Conservation (phyloP, 2,888 invertebrate species). For the Platypus cylindrus region DNA sequence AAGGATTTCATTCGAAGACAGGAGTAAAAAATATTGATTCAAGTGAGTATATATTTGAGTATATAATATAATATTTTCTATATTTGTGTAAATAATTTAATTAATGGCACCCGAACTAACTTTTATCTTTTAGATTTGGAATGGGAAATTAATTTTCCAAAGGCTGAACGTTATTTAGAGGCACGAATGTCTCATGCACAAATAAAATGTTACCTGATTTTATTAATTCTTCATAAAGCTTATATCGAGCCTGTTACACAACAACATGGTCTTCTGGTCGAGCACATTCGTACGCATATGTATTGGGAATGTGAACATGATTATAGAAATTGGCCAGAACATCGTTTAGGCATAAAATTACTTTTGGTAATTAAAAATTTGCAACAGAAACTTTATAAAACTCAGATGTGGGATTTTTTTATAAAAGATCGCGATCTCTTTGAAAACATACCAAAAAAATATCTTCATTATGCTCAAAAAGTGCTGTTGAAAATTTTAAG, state of each 20-base stretch:
- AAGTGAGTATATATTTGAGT: conserved; percentile 9
- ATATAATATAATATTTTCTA: background rate
- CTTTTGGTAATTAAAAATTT: conserved; percentile 50
- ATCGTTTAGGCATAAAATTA: conserved; percentile 56
- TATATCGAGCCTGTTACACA: conserved; percentile 54
- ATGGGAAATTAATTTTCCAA: conserved; percentile 69
- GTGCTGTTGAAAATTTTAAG: conserved; percentile 55
- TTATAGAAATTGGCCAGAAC: conserved; percentile 60
- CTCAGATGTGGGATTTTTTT: conserved; percentile 55
- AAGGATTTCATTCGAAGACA: conserved; percentile 53
- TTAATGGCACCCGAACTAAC: background rate
- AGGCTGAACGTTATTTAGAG: conserved; percentile 63
- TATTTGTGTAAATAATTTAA: background rate
- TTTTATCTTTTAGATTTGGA: conserved; percentile 40
- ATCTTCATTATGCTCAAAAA: conserved; percentile 50
- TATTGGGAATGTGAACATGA: conserved; percentile 71
- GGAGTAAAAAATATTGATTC: conserved; percentile 28
- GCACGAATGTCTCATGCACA: conserved; percentile 60
- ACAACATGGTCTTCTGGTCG: conserved; percentile 52
- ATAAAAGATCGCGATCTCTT: conserved; percentile 58
- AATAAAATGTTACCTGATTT: conserved; percentile 55
- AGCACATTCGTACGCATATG: conserved; percentile 60
- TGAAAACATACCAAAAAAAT: conserved; percentile 53
- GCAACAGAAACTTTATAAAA: conserved; percentile 47
- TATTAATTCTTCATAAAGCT: conserved; percentile 54